Conservation (phyloP, 1,140 invertebrate genomes). For the Ostrea edulis region DNA sequence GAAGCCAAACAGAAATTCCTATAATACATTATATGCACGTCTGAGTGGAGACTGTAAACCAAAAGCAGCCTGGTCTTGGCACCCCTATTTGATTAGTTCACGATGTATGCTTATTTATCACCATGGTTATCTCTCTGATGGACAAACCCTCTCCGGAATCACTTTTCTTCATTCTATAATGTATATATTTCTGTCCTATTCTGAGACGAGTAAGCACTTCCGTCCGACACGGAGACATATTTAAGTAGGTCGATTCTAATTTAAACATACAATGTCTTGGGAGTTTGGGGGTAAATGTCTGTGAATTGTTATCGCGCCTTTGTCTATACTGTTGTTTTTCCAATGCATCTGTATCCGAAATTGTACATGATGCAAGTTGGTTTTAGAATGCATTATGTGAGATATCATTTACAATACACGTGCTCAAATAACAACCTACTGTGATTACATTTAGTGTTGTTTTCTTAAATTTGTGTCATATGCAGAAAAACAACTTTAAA, state of each 20-base stretch:
- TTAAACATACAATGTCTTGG: not conserved
- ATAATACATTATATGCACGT: not conserved
- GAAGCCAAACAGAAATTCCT: not conserved
- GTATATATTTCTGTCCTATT: not conserved
- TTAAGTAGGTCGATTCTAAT: not conserved
- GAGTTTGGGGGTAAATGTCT: no score
- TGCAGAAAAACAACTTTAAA: no score
- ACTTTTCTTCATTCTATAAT: not conserved
- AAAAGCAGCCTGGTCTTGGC: not conserved
- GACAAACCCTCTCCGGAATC: not conserved
- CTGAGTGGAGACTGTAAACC: not conserved
- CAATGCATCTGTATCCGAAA: no score
- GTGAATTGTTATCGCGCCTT: no score
- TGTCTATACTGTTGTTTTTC: no score
- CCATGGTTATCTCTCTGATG: not conserved
- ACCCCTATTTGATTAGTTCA: not conserved
- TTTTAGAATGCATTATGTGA: no score
- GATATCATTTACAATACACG: no score
- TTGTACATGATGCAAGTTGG: no score
- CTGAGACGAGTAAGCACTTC: not conserved
- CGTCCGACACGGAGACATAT: not conserved
- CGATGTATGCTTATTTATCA: not conserved
- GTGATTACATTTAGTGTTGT: no score
- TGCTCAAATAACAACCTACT: no score
- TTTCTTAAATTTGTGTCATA: no score